Evolutionary conservation across 2,113 vertebrate genomes (phyloP).

Genomic region (Corydoras sp.): DNA sequence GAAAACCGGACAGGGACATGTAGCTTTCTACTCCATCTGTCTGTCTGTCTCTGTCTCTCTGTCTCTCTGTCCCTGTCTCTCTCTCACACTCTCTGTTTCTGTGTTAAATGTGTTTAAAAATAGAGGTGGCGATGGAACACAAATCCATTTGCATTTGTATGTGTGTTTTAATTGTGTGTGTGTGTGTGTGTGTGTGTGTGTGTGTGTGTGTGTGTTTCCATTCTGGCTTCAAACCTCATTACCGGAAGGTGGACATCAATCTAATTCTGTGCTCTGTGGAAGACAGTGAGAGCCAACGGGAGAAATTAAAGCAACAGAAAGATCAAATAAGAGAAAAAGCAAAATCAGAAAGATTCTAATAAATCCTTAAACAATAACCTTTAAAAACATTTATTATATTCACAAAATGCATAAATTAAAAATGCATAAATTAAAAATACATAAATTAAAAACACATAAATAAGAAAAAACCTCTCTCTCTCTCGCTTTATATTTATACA

Average conservation of each 20-base stretch:
- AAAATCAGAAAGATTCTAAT: conserved; percentile 37
- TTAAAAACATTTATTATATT: no score
- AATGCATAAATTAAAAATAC: no score
- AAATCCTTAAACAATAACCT: conserved; percentile 50
- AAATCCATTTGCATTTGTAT: conserved; percentile 10
- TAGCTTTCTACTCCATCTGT: neutral
- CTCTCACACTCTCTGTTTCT: neutral
- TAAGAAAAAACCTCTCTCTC: no score
- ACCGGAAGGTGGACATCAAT: conserved; percentile 12
- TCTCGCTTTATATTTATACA: no score
- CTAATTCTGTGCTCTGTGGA: neutral
- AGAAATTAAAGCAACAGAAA: neutral
- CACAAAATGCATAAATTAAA: no score
- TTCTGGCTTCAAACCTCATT: conserved; percentile 1
- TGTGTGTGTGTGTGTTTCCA: conserved; percentile 17
- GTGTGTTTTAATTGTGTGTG: conserved; percentile 6
- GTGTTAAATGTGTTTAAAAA: conserved; percentile 11
- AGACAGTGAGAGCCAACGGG: neutral
- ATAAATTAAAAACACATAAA: no score
- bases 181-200: no score
- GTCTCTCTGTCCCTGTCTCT: no score
- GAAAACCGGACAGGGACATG: no score
- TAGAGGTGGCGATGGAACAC: neutral
- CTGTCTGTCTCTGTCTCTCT: no score
- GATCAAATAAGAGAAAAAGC: conserved; percentile 23